A percentile compares a stretch with the other conserved stretches of the same genome.
Conservation (phyloP, 2,888 invertebrate species). For the Eucera pruinosa region DNA sequence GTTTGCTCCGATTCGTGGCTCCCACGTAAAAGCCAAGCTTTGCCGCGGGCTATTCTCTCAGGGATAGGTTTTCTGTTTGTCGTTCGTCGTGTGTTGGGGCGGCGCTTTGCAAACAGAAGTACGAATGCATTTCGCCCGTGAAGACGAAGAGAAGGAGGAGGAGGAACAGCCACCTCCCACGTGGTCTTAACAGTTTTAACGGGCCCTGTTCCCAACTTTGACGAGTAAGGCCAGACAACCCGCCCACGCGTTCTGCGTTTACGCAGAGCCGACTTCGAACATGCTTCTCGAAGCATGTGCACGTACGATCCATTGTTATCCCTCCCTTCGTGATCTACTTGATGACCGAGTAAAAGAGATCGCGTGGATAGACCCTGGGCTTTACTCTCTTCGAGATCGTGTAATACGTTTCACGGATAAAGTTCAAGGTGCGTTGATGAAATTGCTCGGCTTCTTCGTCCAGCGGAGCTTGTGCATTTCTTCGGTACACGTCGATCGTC, state of each 20-base stretch:
- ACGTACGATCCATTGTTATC: slow-evolving; percentile 41
- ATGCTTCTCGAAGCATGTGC: slow-evolving; percentile 28
- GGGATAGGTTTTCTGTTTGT: not conserved
- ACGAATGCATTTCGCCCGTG: slow-evolving; percentile 7
- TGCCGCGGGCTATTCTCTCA: not conserved
- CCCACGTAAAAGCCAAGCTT: not conserved
- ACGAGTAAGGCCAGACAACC: slow-evolving; percentile 73
- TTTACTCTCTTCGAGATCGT: not conserved
- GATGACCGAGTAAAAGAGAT: slow-evolving; percentile 6
- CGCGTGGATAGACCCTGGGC: not conserved
- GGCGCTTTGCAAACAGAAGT: not conserved
- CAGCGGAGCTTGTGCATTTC: not conserved
- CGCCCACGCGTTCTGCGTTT: slow-evolving; percentile 68
- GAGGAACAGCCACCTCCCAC: slow-evolving; percentile 66
- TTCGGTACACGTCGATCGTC: no score
- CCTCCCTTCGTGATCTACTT: slow-evolving; percentile 23
- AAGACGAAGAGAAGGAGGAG: not conserved
- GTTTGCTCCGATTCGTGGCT: slow-evolving; percentile 2
- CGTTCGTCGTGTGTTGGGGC: not conserved
- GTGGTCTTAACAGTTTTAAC: slow-evolving; percentile 69
- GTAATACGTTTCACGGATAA: not conserved
- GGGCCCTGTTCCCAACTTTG: slow-evolving; percentile 68
- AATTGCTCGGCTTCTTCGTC: not conserved
- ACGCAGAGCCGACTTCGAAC: slow-evolving; percentile 25
- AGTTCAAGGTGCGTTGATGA: slow-evolving; percentile 13